Evolutionary conservation across 2,113 vertebrate genomes (phyloP), one percentile per base, ranked within the genome.

Genomic region (Cyphomyrus discorhynchus): DNA sequence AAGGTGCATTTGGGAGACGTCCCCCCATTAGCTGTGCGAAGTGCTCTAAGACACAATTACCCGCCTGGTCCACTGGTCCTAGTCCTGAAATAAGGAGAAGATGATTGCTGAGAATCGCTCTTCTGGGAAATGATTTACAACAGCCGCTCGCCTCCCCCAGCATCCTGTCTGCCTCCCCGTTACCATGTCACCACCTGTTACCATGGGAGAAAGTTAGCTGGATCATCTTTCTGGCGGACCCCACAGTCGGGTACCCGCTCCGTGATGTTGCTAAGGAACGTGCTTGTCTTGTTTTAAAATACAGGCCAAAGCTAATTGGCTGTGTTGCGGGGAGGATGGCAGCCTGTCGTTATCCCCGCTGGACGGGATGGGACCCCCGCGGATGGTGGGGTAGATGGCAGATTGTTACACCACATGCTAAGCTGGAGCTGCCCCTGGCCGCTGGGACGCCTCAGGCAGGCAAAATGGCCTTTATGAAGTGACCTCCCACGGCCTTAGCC

Each of bases 311-410:
- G 13, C 15, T 87, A 87, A 87, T 87, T 87, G 85, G 13, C 45
- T 70, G 21, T 31, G 66, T 77, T 77, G 88, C 27, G 46, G 31
- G 88, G 62, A 52, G 35, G 42, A 31, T n/a, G 39, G 62, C 45
- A 89, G 70, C 90, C 47, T 74, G 90, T 91, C 80, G 91, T 94
- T 94, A 91, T 89, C 91, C 86, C 91, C 66, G 88, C 90, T 80
- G 91, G 93, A 90, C 2, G 7, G 90, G 82, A 87, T 89, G 62
- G 13, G 89, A 70, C 90, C 90, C 90, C 89, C 82, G 31, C 50
- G 15, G 35, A 46, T 46, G 15, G 21, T 0, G 66, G 35, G 52
- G 62, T 85, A 27, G 1, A 19, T 15, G n/a, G 42, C 74, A 88
- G 86, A 84, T 45, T 50, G 6, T 45, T 84, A 35, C 13, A 24